Base-by-base conservation (phyloP, 2,888 invertebrate genomes). In the Galerucella pusilla region DNA sequence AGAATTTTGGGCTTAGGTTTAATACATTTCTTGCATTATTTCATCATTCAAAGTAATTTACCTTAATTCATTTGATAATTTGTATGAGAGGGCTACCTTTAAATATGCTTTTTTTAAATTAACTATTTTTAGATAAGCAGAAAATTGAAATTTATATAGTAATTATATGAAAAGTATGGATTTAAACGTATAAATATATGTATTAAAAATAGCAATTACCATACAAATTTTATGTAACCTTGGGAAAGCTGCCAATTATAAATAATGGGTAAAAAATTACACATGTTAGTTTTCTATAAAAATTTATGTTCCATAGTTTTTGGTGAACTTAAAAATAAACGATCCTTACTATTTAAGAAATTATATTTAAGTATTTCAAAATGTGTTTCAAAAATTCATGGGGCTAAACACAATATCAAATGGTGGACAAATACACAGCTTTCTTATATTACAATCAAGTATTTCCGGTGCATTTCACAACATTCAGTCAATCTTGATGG, bases 171-270 rank as follows among this genome's bases (percentile, higher is more conserved):
- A 59, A 12, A 14, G 7, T 60, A 10, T 12, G 59, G 11, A 10
- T 57, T 16, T 20, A 16, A 35, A 35, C 35, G 35, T 35, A 35
- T 35, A 9, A 42, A 42, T 42, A 9, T 42, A 42, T 42, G 35
- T 57, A 57, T 57, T 60, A 60, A 28, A 60, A 60, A 20, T 28
- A 25, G 25, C 25, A 20, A 60, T 60, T 60, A 25, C 52, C n/a
- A 14, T n/a, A n/a, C 52, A 14, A 52, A 52, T n/a, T 14, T 7
- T n/a, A 52, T 52, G n/a, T 52, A 52, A n/a, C 52, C 52, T 52
- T 52, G 52, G 52, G 52, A 14, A 14, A 6, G 52, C 2, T 52
- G 52, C 52, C 52, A 52, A 52, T n/a, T 52, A n/a, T 52, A 52
- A 52, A 52, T 52, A 52, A 52, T 52, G n/a, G n/a, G n/a, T 52